Percentiles rank a stretch among this genome's conserved stretches.
Evolutionary conservation across 2,113 vertebrate species (phyloP).

Genomic region (Turnix velox): DNA sequence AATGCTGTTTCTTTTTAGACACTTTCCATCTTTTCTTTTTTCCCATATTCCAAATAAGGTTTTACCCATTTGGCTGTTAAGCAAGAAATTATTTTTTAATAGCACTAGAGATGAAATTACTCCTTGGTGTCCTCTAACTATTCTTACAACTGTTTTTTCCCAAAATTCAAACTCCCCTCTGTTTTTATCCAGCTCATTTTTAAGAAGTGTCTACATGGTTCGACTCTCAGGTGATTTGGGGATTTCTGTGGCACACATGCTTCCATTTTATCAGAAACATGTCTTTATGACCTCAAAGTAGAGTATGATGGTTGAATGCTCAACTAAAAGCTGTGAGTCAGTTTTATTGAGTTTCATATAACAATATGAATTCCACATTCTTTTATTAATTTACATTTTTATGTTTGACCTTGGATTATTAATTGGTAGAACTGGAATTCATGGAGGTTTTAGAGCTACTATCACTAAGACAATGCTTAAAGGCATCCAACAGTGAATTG

Average conservation of each 20-base stretch:
- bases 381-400: conserved; percentile 1
- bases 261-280: neutral
- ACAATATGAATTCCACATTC: neutral
- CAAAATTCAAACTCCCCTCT: neutral
- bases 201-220: neutral
- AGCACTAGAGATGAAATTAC: neutral
- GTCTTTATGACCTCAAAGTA: neutral
- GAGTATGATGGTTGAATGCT: neutral
- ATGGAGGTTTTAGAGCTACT: neutral
- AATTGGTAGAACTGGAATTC: neutral
- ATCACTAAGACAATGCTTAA: neutral
- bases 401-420: neutral
- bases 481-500: neutral
- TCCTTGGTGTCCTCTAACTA: neutral
- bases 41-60: neutral
- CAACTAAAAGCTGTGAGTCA: neutral
- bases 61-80: neutral
- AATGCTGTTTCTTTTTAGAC: neutral
- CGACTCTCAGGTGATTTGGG: neutral
- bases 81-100: neutral
- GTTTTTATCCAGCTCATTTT: neutral
- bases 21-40: neutral
- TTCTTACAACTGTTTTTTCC: neutral
- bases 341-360: neutral
- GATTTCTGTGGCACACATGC: neutral